These are phyloP conservation scores for Teleiodes luculella DNA, from an alignment of 2,888 invertebrate species.

Conservation along the genomic window DNA sequence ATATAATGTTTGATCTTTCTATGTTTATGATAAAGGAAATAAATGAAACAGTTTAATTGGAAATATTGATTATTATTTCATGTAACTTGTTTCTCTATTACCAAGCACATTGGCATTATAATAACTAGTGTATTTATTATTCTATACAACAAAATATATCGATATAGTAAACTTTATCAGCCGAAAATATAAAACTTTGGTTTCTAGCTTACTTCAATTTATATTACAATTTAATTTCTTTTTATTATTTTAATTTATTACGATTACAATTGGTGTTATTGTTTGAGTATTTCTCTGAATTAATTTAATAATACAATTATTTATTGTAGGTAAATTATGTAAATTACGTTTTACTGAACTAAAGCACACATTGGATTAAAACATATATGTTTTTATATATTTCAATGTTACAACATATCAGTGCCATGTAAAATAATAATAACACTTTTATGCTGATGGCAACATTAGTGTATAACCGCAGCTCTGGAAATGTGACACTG, in stretches of 20 bases:
- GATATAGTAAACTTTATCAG: slow-evolving; percentile 50
- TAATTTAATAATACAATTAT: slow-evolving; percentile 9
- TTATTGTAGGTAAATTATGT: background rate
- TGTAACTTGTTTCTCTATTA: slow-evolving; percentile 61
- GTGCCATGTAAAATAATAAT: no score
- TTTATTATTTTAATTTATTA: slow-evolving; percentile 8
- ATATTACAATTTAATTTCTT: slow-evolving; percentile 39
- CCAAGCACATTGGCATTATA: slow-evolving; percentile 52
- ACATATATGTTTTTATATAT: no score
- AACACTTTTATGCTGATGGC: no score
- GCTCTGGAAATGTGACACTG: no score
- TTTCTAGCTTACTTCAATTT: slow-evolving; percentile 63
- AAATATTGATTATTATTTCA: slow-evolving; percentile 67
- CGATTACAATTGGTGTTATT: slow-evolving; percentile 39
- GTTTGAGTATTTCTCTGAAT: slow-evolving; percentile 45
- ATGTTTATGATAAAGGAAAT: slow-evolving; percentile 13
- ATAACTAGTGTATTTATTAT: slow-evolving; percentile 44
- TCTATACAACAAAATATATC: slow-evolving; percentile 57
- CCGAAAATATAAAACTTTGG: slow-evolving; percentile 75
- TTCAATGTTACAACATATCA: no score
- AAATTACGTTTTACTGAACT: background rate
- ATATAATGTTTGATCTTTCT: no score
- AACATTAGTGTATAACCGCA: no score
- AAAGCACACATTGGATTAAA: background rate
- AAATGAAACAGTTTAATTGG: slow-evolving; percentile 32